phyloP scores from a whole-genome alignment of 2,888 invertebrate genomes.

The Protophormia terraenovae region DNA sequence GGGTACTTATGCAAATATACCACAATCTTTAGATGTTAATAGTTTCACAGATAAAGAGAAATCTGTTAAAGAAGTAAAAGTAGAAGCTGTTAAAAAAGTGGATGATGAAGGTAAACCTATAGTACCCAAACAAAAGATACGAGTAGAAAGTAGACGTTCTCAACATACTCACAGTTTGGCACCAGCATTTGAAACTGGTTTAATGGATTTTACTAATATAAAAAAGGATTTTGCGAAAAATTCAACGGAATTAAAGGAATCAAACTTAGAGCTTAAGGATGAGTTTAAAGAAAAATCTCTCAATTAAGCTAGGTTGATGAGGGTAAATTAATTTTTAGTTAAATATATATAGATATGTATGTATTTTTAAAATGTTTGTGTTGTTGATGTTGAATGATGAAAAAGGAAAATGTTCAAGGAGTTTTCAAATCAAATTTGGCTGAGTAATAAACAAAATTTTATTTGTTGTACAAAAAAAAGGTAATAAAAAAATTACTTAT shows the following conservation, averaged over 20 bases:
- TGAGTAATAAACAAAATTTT: neutral
- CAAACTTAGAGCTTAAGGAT: neutral
- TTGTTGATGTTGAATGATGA: neutral
- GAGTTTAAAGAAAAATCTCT: conserved; percentile 1
- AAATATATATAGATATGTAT: neutral
- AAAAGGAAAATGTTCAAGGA: conserved; percentile 3
- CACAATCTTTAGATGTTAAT: conserved; percentile 58
- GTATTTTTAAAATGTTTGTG: neutral
- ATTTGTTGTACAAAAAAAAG: neutral
- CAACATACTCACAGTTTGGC: conserved; percentile 34
- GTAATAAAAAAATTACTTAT: neutral
- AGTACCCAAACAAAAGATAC: conserved; percentile 73
- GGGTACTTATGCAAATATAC: conserved; percentile 71
- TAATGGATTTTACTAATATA: neutral
- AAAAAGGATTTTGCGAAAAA: neutral
- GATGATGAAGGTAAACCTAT: conserved; percentile 59
- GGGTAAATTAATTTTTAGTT: neutral
- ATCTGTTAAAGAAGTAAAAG: conserved; percentile 31
- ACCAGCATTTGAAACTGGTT: conserved; percentile 63
- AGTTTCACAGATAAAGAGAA: conserved; percentile 1
- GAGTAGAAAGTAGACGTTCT: conserved; percentile 72
- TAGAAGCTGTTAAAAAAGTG: neutral
- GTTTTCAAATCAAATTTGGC: neutral
- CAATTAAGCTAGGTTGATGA: neutral
- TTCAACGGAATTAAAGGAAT: neutral